Evolutionary conservation across 1,140 invertebrate genomes (phyloP).

Genomic region (Dufourea novaeangliae): DNA sequence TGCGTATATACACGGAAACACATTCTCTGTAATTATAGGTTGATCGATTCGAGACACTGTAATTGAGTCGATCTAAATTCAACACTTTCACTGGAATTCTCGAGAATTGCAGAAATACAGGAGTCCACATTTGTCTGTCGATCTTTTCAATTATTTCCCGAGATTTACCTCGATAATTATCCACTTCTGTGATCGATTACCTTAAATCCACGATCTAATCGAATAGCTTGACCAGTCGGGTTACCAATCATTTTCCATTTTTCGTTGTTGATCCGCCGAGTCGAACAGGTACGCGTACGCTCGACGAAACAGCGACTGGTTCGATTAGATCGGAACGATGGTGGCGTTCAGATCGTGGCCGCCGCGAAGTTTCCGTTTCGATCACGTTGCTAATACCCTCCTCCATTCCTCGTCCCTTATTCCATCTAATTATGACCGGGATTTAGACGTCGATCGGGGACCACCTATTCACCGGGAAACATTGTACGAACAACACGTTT

Average conservation of each 20-base stretch:
- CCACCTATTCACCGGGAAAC: slow-evolving; percentile 13
- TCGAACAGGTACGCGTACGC: not conserved
- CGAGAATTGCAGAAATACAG: not conserved
- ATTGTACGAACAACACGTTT: not conserved
- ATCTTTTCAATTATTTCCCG: not conserved
- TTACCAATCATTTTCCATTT: slow-evolving; percentile 25
- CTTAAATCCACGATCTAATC: not conserved
- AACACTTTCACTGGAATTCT: not conserved
- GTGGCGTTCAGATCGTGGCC: slow-evolving; percentile 6
- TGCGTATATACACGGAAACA: not conserved
- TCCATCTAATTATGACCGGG: not conserved
- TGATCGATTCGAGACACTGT: not conserved
- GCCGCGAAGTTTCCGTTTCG: slow-evolving; percentile 14
- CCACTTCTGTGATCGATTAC: slow-evolving; percentile 14
- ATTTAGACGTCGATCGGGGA: not conserved
- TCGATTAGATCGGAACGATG: slow-evolving; percentile 40
- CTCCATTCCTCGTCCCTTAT: not conserved
- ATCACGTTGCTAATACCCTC: slow-evolving; percentile 26
- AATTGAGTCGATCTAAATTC: slow-evolving; percentile 1
- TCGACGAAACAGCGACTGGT: slow-evolving; percentile 11
- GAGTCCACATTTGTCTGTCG: not conserved
- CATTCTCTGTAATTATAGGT: not conserved
- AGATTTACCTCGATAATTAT: slow-evolving; percentile 5
- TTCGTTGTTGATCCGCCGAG: slow-evolving; percentile 13
- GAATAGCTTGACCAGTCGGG: not conserved